Evolutionary conservation across 2,797 vertebrate genomes (phyloP), one percentile per base, ranked within the genome.

Genomic region (Buphagus erythrorhynchus): DNA sequence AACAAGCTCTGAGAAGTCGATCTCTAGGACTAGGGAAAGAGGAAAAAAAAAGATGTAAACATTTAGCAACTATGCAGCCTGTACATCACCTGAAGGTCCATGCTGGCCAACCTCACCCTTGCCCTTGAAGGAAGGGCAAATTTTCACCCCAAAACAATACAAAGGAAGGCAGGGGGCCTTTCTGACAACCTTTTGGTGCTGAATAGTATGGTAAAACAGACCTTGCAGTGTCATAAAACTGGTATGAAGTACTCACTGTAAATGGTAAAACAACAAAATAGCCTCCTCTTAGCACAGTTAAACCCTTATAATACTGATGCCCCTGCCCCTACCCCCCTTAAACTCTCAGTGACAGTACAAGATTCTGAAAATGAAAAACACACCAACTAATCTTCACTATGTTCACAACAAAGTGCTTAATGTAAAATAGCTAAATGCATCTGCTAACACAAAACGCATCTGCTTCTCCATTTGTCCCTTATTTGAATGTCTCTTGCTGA

Each of bases 1-100:
- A 83, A 98, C 97, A 92, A 99, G 98, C 97, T 99, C 99, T 4
- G 98, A 98, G 98, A 99, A 99, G 91, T 99, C 98, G 42, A 99
- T 99, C 96, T 99, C 99, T 97, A 99, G 97, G 86, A 99, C 99
- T 99, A 96, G 38, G 35, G 33, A 95, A 80, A 95, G 54, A 94
- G 33, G 29, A 82, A 69, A 80, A 85, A 36, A 69, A 69, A 38
- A 85, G 1, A 62, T 2, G 6, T 93, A 73, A 95, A 81, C 21
- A 59, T 76, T 66, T 52, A 68, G 59, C 17, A 92, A 54, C 81
- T 36, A 35, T 0, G 2, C 16, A 81, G 28, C 43, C 35, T 40
- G 15, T 24, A 74, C 7, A 40, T 35, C n/a, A 84, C 13, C 38
- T 86, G n/a, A 77, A 49, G 28, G 43, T 65, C 54, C 25, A 9